Evolutionary conservation across 2,113 vertebrate genomes (phyloP).

Genomic region (Chroicocephalus ridibundus): DNA sequence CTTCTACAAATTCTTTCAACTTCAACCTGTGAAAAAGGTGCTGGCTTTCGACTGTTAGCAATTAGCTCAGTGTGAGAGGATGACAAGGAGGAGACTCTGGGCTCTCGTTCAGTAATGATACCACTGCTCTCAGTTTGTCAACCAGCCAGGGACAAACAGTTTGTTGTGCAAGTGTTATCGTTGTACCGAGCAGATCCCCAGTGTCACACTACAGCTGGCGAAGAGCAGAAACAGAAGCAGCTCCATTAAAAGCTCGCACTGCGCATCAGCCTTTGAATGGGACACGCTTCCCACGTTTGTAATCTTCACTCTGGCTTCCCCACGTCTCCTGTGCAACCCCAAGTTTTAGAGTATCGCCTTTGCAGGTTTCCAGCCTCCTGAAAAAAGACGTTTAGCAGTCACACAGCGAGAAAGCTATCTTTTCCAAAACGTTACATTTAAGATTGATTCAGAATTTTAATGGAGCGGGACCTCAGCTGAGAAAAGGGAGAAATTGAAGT

Average conservation of each 20-base stretch:
- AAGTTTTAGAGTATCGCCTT: not conserved
- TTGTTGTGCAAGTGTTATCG: slow-evolving; percentile 32
- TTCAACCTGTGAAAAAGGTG: not conserved
- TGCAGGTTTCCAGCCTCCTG: not conserved
- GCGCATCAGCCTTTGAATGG: not conserved
- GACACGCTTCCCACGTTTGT: not conserved
- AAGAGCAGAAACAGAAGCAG: slow-evolving; percentile 20
- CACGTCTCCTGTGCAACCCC: not conserved
- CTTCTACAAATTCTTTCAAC: not conserved
- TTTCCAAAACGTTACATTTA: slow-evolving; percentile 23
- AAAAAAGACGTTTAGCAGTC: not conserved
- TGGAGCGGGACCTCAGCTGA: slow-evolving; percentile 10
- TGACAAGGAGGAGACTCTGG: not conserved
- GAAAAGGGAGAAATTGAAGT: slow-evolving; percentile 47
- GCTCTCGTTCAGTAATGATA: slow-evolving; percentile 7
- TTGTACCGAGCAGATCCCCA: slow-evolving; percentile 40
- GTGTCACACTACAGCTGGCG: slow-evolving; percentile 52
- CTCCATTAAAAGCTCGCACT: not conserved
- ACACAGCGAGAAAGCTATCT: not conserved
- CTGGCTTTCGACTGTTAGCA: not conserved
- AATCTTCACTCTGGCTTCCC: not conserved
- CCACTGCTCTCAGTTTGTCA: slow-evolving; percentile 19
- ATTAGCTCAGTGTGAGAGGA: not conserved
- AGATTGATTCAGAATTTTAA: slow-evolving; percentile 33
- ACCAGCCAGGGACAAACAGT: slow-evolving; percentile 45